Percentiles rank a stretch among this genome's conserved stretches.
Evolutionary conservation across 2,888 invertebrate species (phyloP).

Genomic region (Lasioglossum figueresi): DNA sequence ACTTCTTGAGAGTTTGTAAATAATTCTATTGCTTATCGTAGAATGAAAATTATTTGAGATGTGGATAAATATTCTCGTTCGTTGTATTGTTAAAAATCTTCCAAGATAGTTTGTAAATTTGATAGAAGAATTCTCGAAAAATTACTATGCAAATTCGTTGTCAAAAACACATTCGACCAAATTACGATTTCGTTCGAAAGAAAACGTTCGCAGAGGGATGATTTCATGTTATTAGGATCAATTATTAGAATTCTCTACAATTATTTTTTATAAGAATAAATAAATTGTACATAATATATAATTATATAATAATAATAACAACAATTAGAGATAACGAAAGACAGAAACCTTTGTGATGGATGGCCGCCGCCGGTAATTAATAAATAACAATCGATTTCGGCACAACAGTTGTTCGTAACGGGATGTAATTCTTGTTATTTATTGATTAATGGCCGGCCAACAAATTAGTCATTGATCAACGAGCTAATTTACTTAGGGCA

Average conservation of each 20-base stretch:
- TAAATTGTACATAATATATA: slow-evolving; percentile 49
- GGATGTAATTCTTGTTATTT: slow-evolving; percentile 40
- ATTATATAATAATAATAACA: slow-evolving; percentile 24
- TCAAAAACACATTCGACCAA: background rate
- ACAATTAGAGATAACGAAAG: slow-evolving; percentile 48
- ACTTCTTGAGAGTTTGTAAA: slow-evolving; percentile 11
- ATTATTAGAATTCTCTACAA: slow-evolving; percentile 26
- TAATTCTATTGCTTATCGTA: background rate
- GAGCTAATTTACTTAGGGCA: slow-evolving; percentile 58
- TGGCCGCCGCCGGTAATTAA: slow-evolving; percentile 27
- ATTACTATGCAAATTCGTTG: background rate
- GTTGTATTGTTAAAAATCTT: slow-evolving; percentile 19
- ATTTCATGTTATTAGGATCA: slow-evolving; percentile 14
- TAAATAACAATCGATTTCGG: slow-evolving; percentile 30
- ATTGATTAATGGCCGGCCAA: slow-evolving; percentile 21
- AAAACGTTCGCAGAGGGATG: background rate
- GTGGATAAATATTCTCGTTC: slow-evolving; percentile 8
- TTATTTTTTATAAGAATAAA: slow-evolving; percentile 48
- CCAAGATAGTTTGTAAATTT: slow-evolving; percentile 14
- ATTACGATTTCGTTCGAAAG: slow-evolving; percentile 1
- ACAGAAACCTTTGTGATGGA: slow-evolving; percentile 55
- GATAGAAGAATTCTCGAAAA: background rate
- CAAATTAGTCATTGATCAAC: slow-evolving; percentile 59
- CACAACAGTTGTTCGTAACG: background rate
- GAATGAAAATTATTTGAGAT: background rate